phyloP scores from a whole-genome alignment of 2,888 invertebrate genomes.

The Trissolcus japonicus region DNA sequence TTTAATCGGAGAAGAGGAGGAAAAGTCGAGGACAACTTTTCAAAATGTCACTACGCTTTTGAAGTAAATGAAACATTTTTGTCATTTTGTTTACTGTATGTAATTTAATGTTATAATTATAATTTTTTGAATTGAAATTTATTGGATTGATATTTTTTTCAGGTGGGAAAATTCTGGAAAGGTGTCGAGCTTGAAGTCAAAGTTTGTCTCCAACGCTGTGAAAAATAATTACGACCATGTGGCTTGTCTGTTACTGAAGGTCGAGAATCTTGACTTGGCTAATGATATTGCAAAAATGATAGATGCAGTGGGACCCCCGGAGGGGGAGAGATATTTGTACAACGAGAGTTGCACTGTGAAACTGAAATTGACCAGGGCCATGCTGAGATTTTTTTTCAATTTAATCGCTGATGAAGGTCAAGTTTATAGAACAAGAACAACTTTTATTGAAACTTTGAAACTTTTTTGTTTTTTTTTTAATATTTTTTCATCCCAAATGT shows the following conservation, averaged over 20 bases:
- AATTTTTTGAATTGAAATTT: not conserved
- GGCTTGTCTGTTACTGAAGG: conserved; percentile 74
- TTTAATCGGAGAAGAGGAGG: conserved; percentile 61
- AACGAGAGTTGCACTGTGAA: conserved; percentile 80
- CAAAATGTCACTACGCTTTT: conserved; percentile 73
- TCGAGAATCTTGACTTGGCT: conserved; percentile 71
- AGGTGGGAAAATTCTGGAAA: conserved; percentile 81
- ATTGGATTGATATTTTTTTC: conserved; percentile 67
- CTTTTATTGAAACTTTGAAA: too few relatives aligned
- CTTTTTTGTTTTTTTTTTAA: too few relatives aligned
- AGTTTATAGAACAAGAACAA: too few relatives aligned
- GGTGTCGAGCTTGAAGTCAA: conserved; percentile 74
- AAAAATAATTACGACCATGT: conserved; percentile 77
- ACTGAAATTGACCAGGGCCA: conserved; percentile 83
- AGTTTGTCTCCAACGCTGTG: conserved; percentile 76
- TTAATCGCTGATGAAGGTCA: conserved; percentile 83
- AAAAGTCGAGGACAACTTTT: conserved; percentile 75
- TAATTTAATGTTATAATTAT: too few relatives aligned
- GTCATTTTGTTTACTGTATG: too few relatives aligned
- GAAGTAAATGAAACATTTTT: conserved; percentile 21
- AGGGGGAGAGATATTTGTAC: conserved; percentile 79
- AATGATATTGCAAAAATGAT: conserved; percentile 81
- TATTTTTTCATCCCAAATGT: too few relatives aligned
- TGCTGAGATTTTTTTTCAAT: conserved; percentile 86
- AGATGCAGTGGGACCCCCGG: conserved; percentile 82